These are phyloP conservation scores for Pan troglodytes DNA, from an alignment of 2,113 vertebrate genomes.

Conservation along the genomic window DNA sequence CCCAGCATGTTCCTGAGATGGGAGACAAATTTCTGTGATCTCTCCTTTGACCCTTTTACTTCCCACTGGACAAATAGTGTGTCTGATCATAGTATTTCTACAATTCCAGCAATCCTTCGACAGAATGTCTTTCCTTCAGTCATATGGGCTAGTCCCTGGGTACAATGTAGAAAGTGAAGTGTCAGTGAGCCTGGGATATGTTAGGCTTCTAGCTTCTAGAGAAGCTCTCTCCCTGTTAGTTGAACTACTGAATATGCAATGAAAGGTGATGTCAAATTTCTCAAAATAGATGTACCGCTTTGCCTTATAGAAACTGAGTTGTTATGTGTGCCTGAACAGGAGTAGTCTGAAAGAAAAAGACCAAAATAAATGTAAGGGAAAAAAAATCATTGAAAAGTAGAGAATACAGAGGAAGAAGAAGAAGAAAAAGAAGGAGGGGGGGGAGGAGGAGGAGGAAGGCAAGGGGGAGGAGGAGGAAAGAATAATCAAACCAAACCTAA, in stretches of 20 bases:
- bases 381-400: not conserved
- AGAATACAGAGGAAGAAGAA: not conserved
- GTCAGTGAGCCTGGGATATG: not conserved
- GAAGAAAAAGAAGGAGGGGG: rapidly evolving
- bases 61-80: not conserved
- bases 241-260: not conserved
- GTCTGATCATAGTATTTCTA: not conserved
- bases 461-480: not conserved
- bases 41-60: not conserved
- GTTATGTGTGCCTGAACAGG: not conserved
- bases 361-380: not conserved
- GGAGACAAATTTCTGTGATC: not conserved
- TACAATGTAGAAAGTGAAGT: not conserved
- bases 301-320: not conserved
- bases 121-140: not conserved
- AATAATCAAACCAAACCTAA: not conserved
- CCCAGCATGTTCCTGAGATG: not conserved
- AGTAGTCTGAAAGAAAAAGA: not conserved
- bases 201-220: not conserved
- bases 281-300: not conserved
- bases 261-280: not conserved
- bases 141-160: not conserved
- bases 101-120: not conserved
- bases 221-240: not conserved
- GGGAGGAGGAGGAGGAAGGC: too few species aligned